These are phyloP conservation scores for Capitulum mitella DNA, from an alignment of 2,888 invertebrate species.

Conservation along the genomic window DNA sequence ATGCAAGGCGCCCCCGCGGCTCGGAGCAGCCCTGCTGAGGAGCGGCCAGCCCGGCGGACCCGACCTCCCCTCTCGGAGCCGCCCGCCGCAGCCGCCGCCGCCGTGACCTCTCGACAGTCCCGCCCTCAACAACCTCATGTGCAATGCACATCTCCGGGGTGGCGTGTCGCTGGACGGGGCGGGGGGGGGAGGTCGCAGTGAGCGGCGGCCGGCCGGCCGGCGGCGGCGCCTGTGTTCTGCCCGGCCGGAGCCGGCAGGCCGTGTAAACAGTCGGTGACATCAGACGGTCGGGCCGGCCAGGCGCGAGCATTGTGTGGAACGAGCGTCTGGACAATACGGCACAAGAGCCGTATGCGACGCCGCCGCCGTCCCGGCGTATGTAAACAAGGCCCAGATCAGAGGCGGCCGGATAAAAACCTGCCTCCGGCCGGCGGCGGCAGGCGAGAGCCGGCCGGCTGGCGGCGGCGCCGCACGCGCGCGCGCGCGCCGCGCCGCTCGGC, in stretches of 20 bases:
- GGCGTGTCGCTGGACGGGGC: not conserved
- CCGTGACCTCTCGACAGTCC: too few relatives aligned
- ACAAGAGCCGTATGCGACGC: not conserved
- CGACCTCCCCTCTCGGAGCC: too few relatives aligned
- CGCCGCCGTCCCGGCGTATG: not conserved
- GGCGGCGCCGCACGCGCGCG: too few relatives aligned
- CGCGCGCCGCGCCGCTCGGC: not conserved
- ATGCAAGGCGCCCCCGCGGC: too few relatives aligned
- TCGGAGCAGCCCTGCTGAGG: too few relatives aligned
- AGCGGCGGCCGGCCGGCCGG: not conserved
- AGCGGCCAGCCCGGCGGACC: too few relatives aligned
- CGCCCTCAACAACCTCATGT: too few relatives aligned
- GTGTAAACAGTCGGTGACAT: conserved; percentile 1
- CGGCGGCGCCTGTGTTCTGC: conserved; percentile 2
- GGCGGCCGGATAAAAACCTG: not conserved
- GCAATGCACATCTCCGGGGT: too few relatives aligned
- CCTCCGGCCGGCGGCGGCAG: not conserved
- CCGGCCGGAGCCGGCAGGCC: not conserved
- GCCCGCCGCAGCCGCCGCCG: too few relatives aligned
- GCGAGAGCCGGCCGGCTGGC: too few relatives aligned
- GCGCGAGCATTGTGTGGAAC: not conserved
- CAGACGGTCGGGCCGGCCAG: not conserved
- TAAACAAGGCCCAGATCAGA: not conserved
- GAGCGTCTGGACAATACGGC: not conserved
- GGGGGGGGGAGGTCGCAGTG: not conserved